These are phyloP conservation scores for Iselma pallidipennis DNA, from an alignment of 2,888 invertebrate species.

Conservation along the genomic window DNA sequence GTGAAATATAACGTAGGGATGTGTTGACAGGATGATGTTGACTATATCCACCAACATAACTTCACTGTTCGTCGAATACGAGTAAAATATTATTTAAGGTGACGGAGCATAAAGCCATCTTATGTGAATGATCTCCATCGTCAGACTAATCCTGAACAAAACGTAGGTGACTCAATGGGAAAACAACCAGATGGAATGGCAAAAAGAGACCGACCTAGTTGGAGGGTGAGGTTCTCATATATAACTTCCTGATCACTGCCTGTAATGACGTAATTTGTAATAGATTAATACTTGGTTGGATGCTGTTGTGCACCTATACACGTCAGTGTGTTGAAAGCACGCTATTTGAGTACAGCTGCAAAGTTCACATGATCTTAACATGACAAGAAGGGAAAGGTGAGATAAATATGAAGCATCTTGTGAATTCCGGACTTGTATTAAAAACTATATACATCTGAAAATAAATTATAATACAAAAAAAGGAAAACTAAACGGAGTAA, in stretches of 20 bases:
- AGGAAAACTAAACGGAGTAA: too few relatives aligned
- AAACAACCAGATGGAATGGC: conserved; percentile 33
- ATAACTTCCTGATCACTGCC: conserved; percentile 55
- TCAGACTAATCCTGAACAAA: conserved; percentile 31
- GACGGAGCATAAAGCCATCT: conserved; percentile 48
- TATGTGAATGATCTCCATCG: conserved; percentile 30
- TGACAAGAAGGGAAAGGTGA: conserved; percentile 38
- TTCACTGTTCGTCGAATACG: not conserved
- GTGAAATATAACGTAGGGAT: too few relatives aligned
- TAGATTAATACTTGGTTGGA: conserved; percentile 51
- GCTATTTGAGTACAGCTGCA: conserved; percentile 45
- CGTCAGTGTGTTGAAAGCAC: conserved; percentile 45
- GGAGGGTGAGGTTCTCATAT: conserved; percentile 33
- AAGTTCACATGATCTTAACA: conserved; percentile 41
- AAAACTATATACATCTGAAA: conserved; percentile 2
- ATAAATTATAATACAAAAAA: not conserved
- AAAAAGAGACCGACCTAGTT: conserved; percentile 9
- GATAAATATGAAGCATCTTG: conserved; percentile 38
- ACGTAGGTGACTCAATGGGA: conserved; percentile 49
- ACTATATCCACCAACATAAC: not conserved
- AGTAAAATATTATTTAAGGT: conserved; percentile 31
- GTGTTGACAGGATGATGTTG: not conserved
- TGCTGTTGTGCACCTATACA: conserved; percentile 41
- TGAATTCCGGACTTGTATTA: conserved; percentile 11
- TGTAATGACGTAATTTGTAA: conserved; percentile 55